phyloP scores from a whole-genome alignment of 2,888 invertebrate genomes.

The Pyrocoelia pectoralis region DNA sequence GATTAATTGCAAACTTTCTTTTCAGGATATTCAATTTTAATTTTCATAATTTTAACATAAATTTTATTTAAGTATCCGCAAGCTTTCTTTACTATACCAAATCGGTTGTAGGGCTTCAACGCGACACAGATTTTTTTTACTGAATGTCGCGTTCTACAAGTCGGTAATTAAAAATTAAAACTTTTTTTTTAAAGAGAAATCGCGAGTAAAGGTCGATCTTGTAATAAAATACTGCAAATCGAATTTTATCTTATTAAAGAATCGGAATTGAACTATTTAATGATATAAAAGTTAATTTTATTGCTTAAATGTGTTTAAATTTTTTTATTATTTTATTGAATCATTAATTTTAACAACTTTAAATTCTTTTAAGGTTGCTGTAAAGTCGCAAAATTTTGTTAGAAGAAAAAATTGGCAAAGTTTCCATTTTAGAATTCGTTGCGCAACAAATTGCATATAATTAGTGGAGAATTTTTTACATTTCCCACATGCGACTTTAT shows the following conservation, averaged over 20 bases:
- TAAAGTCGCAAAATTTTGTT: no score
- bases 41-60: conserved; percentile 25
- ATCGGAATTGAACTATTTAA: background rate
- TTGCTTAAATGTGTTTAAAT: no score
- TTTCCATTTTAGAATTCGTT: no score
- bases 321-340: conserved; percentile 1
- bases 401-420: no score
- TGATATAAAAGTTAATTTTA: background rate
- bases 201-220: conserved; percentile 13
- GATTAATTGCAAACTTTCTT: conserved; percentile 15
- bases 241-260: conserved; percentile 14
- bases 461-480: no score
- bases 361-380: no score
- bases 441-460: no score
- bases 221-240: conserved; percentile 16
- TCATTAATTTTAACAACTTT: background rate
- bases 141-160: conserved; percentile 16
- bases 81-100: conserved; percentile 19
- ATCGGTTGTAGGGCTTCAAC: conserved; percentile 19
- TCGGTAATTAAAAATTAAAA: conserved; percentile 15
- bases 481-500: no score
- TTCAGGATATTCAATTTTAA: background rate
- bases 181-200: conserved; percentile 24
- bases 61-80: background rate
- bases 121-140: conserved; percentile 16